Conservation (phyloP, 2,888 invertebrate genomes). For the Drosophila mercatorum region DNA sequence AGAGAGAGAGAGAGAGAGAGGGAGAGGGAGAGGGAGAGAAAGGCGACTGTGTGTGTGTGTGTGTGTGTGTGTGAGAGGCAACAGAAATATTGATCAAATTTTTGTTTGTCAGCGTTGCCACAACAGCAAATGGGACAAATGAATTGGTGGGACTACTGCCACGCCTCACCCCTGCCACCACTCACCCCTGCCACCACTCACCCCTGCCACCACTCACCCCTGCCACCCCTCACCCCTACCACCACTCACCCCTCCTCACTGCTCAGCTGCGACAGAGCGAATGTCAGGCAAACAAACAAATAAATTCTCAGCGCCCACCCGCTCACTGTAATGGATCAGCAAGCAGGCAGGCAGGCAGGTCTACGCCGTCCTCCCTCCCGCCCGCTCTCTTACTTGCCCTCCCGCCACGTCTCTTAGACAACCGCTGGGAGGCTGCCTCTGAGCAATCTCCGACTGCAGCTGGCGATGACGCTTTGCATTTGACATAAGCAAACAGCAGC, state of each 20-base stretch:
- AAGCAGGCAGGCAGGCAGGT: not conserved
- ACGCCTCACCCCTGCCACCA: not conserved
- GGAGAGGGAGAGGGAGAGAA: not conserved
- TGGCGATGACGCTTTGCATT: slow-evolving; percentile 26
- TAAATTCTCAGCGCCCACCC: slow-evolving; percentile 34
- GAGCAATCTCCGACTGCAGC: slow-evolving; percentile 33
- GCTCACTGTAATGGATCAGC: slow-evolving; percentile 40
- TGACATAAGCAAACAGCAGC: slow-evolving; percentile 16
- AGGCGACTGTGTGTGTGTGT: not conserved
- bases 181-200: too few relatives aligned
- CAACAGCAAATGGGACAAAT: slow-evolving; percentile 60
- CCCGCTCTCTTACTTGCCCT: not conserved
- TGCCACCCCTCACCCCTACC: too few relatives aligned
- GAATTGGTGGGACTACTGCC: slow-evolving; percentile 17
- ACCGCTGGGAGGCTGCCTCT: slow-evolving; percentile 22
- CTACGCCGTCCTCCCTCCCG: not conserved
- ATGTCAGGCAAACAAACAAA: slow-evolving; percentile 57
- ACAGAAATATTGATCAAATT: slow-evolving; percentile 75
- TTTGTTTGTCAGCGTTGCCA: slow-evolving; percentile 66
- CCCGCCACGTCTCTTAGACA: not conserved
- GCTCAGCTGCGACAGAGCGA: slow-evolving; percentile 10
- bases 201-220: not conserved
- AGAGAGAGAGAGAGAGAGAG: not conserved
- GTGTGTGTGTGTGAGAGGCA: slow-evolving; percentile 7
- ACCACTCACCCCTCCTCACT: not conserved